Base-by-base conservation (phyloP, 2,888 invertebrate species). In the Stegana nigrithorax region DNA sequence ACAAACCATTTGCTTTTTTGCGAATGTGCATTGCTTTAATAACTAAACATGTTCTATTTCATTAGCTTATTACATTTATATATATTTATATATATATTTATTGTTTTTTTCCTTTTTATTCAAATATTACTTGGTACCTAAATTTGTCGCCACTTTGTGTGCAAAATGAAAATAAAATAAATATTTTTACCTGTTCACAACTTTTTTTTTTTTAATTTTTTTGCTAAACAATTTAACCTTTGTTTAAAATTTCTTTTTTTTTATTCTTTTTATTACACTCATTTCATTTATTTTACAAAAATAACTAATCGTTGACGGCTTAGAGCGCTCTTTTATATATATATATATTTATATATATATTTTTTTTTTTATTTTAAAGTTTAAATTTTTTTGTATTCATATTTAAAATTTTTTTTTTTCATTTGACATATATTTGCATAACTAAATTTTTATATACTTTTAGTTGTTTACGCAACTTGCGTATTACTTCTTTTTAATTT, bases 261-360 rank as follows among this genome's bases (percentile, higher is more conserved):
- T 47, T 17, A 59, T 50, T 63, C 39, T 51, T 61, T 65, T 58
- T 61, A 66, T 65, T 56, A 53, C 50, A 65, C 42, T 63, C 47
- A 57, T 44, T 64, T 63, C 68, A 67, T 70, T 61, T 70, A 67
- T 69, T 72, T 72, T 75, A 75, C 67, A 80, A 73, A 78, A 72
- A 74, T 79, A 77, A 77, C 70, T 78, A 77, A 81, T 74, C 74
- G 69, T 78, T 80, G 76, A 73, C 76, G 75, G 78, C 81, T 78
- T 80, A 70, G 73, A 80, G 79, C 81, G 67, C n/a, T n/a, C n/a
- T 71, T 75, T 75, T 72, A 63, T 64, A 74, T 70, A 69, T 69
- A 67, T 65, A 69, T 67, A 65, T 65, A 71, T 65, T 68, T 70
- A 69, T 59, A 64, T 68, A 67, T 17, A 67, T 65, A n/a, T n/a